Conservation (phyloP, 37 sponge, comb jelly and placozoan genomes). For the Crambe crambe region DNA sequence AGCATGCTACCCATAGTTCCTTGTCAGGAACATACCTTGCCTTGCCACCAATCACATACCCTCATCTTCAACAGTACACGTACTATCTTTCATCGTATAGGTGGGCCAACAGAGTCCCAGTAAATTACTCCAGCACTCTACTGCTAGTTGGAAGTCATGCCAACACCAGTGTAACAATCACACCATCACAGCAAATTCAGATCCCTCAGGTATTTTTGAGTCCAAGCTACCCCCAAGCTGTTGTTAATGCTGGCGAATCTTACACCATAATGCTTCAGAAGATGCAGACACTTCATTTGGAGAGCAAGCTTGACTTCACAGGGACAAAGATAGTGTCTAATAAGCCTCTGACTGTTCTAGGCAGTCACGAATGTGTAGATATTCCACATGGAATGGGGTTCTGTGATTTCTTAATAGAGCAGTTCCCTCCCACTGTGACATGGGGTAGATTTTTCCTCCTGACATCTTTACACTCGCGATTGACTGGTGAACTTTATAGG, state of each 20-base stretch:
- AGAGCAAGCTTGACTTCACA: slow-evolving; percentile 24
- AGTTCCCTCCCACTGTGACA: slow-evolving; percentile 49
- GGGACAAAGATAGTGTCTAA: slow-evolving; percentile 26
- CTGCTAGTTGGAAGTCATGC: slow-evolving; percentile 11
- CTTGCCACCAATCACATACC: slow-evolving; percentile 11
- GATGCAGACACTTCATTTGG: slow-evolving; percentile 29
- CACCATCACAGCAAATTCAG: slow-evolving; percentile 28
- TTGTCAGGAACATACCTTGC: slow-evolving; percentile 26
- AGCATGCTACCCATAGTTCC: not conserved
- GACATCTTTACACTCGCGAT: slow-evolving; percentile 10
- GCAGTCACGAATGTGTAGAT: slow-evolving; percentile 47
- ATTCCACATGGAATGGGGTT: slow-evolving; percentile 1
- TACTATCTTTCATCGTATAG: slow-evolving; percentile 47
- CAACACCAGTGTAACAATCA: slow-evolving; percentile 27
- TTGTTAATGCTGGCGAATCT: slow-evolving; percentile 10
- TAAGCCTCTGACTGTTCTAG: slow-evolving; percentile 36
- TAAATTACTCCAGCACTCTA: slow-evolving; percentile 1
- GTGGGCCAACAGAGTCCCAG: not conserved
- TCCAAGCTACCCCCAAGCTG: not conserved
- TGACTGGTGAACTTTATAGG: slow-evolving; percentile 5
- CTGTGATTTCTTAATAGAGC: slow-evolving; percentile 46
- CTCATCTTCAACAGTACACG: slow-evolving; percentile 10
- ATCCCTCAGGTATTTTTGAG: slow-evolving; percentile 5
- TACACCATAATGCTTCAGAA: slow-evolving; percentile 5
- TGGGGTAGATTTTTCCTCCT: slow-evolving; percentile 48